phyloP scores from a whole-genome alignment of 1,140 invertebrate genomes.

The Ephestia elutella region DNA sequence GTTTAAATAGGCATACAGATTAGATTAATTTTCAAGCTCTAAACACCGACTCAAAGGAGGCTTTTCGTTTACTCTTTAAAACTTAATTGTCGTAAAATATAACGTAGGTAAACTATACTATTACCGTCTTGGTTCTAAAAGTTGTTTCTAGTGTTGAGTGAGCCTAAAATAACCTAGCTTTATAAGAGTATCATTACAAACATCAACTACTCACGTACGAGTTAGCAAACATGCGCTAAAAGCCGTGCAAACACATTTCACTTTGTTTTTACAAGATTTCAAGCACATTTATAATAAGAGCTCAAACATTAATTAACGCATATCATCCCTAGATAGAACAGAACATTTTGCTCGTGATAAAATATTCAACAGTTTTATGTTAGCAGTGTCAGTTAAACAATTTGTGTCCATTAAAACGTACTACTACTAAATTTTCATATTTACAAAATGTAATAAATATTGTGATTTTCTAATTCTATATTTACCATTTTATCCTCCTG shows the following conservation, averaged over 20 bases:
- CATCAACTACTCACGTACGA: conserved; percentile 16
- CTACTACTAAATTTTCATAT: neutral
- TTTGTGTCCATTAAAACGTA: conserved; percentile 2
- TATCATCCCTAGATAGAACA: neutral
- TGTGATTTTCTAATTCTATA: neutral
- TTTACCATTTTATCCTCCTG: neutral
- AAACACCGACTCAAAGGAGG: too few species aligned
- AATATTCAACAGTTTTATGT: neutral
- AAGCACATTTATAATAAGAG: neutral
- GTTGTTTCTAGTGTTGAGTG: neutral
- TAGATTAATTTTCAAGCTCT: too few species aligned
- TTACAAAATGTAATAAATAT: conserved; percentile 4
- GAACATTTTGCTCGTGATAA: neutral
- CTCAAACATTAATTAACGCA: neutral
- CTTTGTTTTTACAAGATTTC: conserved; percentile 3
- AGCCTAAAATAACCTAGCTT: conserved; percentile 5
- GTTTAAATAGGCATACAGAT: too few species aligned
- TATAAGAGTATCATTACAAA: too few species aligned
- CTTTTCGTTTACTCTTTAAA: too few species aligned
- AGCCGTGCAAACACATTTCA: conserved; percentile 21
- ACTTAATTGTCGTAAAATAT: too few species aligned
- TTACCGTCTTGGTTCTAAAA: neutral
- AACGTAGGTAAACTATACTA: too few species aligned
- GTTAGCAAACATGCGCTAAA: conserved; percentile 23
- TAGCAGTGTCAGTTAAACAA: neutral